Evolutionary conservation across 2,113 vertebrate species (phyloP).

Genomic region (Raja brachyura): DNA sequence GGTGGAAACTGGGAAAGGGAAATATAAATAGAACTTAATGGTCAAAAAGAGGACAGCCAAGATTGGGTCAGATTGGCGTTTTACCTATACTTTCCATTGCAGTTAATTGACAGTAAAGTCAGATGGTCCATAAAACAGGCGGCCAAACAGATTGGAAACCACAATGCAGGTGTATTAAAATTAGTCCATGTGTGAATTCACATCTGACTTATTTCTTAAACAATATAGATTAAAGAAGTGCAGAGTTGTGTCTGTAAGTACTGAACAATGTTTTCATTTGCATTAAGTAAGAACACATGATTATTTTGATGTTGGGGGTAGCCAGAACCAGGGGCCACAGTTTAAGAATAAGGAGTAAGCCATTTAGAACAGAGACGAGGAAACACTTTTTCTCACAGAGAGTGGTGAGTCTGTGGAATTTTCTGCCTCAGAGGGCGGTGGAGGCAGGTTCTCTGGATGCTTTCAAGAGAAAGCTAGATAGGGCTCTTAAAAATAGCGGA

Average conservation of each 20-base stretch:
- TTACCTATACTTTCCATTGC: not conserved
- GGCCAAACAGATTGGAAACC: not conserved
- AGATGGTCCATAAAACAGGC: not conserved
- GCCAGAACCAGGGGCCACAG: too few relatives aligned
- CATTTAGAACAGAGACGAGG: too few relatives aligned
- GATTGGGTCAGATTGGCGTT: not conserved
- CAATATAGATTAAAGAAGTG: not conserved
- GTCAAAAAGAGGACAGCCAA: not conserved
- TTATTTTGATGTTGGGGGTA: too few relatives aligned
- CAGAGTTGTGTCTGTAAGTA: not conserved
- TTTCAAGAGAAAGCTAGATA: too few relatives aligned
- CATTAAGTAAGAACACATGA: not conserved
- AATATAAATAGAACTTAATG: not conserved
- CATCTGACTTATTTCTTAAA: not conserved
- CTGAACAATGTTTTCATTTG: not conserved
- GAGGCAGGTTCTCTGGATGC: too few relatives aligned
- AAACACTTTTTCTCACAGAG: too few relatives aligned
- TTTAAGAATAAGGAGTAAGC: too few relatives aligned
- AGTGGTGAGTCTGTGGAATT: too few relatives aligned
- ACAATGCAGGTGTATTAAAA: not conserved
- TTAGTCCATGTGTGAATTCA: not conserved
- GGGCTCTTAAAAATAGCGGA: too few relatives aligned
- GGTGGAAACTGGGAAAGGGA: too few relatives aligned
- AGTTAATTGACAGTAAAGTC: not conserved
- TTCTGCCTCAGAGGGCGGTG: too few relatives aligned